Base-by-base conservation (phyloP, 1,140 invertebrate genomes). In the Pomacea maculata region DNA sequence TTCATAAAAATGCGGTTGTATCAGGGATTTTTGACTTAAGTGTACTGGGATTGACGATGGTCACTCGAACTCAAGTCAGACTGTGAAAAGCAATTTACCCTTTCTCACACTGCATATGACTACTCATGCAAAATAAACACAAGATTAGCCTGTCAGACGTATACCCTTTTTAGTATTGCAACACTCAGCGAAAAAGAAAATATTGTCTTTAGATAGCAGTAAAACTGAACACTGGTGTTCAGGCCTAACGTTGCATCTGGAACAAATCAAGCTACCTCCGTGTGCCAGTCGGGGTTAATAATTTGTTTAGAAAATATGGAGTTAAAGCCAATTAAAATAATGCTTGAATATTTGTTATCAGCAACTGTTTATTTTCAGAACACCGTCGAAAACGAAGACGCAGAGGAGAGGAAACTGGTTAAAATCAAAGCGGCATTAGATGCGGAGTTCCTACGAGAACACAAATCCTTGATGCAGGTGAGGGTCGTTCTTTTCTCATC, bases 341-440 rank as follows among this genome's bases (percentile, higher is more conserved):
- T 19, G 2, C 64, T n/a, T 17, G n/a, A n/a, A 71, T 15, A 29
- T 14, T 19, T 7, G 68, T 25, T 71, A 12, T 71, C 12, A 34
- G 34, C 34, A 45, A 6, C 34, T 45, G 34, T 45, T 71, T 45
- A 15, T 52, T 10, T 57, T 14, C 75, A 78, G 77, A 14, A 68
- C 21, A 57, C 70, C 34, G 57, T 78, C 29, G 77, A 78, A 65
- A 78, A 78, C n/a, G 64, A 78, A 54, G 77, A 78, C 77, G 21
- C 57, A 11, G 77, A 78, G 21, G 77, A 78, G 52, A 78, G 70
- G 25, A 78, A 78, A 34, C 65, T 78, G 34, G 57, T 70, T 45
- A 68, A 70, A 67, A 78, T 78, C 12, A 78, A 64, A 17, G 34
- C 52, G 52, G n/a, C 70, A 7, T 57, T 70, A 67, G 67, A 71